A percentile compares a stretch with the other conserved stretches of the same genome.
phyloP scores from a whole-genome alignment of 30 jellyfish, hydroid and myxozoan genomes.

The Hydractinia echinata region DNA sequence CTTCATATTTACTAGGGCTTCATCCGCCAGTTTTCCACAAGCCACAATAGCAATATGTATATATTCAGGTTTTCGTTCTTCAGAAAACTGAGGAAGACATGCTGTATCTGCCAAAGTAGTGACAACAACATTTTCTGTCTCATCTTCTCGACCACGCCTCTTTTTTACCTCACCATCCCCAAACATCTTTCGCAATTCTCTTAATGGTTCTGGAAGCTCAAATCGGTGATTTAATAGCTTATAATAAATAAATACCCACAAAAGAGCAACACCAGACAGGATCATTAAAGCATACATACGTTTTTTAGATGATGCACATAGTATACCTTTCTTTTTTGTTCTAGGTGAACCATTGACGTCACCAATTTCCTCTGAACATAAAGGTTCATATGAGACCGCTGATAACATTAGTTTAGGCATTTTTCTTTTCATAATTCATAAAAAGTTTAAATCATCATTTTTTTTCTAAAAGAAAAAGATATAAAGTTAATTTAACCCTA shows the following conservation, averaged over 20 bases:
- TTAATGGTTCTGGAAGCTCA: constrained; percentile 42
- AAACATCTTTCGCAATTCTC: constrained; percentile 34
- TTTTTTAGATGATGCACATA: constrained; percentile 26
- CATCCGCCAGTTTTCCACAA: constrained; percentile 60
- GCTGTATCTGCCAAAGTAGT: not conserved
- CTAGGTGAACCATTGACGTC: no score
- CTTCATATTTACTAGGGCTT: constrained; percentile 59
- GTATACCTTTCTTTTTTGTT: constrained; percentile 3
- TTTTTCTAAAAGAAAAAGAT: no score
- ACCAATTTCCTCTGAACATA: not conserved
- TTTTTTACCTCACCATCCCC: constrained; percentile 42
- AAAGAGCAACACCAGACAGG: constrained; percentile 17
- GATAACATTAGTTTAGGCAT: not conserved
- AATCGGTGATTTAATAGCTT: constrained; percentile 31
- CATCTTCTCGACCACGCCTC: constrained; percentile 37
- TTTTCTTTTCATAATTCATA: constrained; percentile 20
- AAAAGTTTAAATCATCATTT: not conserved
- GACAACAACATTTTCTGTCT: constrained; percentile 25
- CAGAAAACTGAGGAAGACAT: constrained; percentile 16
- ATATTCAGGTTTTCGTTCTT: constrained; percentile 8
- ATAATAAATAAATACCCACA: constrained; percentile 37
- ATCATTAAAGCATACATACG: constrained; percentile 30
- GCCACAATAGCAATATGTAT: constrained; percentile 81
- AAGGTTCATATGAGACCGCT: constrained; percentile 2
- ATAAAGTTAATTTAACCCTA: no score